Evolutionary conservation across 2,888 invertebrate genomes (phyloP), one percentile per base, ranked within the genome.

Genomic region (Nebria salina): DNA sequence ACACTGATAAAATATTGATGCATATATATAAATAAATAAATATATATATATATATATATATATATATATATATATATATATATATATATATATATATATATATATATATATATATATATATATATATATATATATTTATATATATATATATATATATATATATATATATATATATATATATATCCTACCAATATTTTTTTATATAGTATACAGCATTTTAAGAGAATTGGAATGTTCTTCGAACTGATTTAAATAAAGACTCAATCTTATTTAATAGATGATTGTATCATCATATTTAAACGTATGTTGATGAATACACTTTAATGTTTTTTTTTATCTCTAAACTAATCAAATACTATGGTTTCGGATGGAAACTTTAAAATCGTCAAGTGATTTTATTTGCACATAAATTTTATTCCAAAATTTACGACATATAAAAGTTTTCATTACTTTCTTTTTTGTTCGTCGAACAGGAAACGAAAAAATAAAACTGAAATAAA

Each of bases 1-100:
- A 54, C 20, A 13, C 15, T 68, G 68, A 68, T 68, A 13, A 68
- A 68, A 68, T 68, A 68, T 68, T 68, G 68, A 68, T 7, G 68
- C 20, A 26, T 20, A 68, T 68, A n/a, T 68, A 20, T 68, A 25
- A 7, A 66, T 25, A 7, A 43, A 43, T 43, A 43, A 9, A 43
- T 43, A 9, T 1, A 43, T 43, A 43, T 43, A 43, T 43, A 43
- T 43, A 43, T 43, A 43, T 8, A 20, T 20, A 20, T 20, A 20
- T 20, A 20, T 20, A 20, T 20, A 20, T 20, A 20, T 20, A 20
- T 20, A 20, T 20, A 20, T 20, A 20, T 20, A 20, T 20, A 20
- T 20, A 20, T 20, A 20, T 20, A 20, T 20, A 20, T 20, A 20
- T 20, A 20, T 20, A 20, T 20, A 20, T 20, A 20, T 20, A 20